Base-by-base conservation (phyloP, 1,140 invertebrate genomes). In the Hydropsyche tenuis region DNA sequence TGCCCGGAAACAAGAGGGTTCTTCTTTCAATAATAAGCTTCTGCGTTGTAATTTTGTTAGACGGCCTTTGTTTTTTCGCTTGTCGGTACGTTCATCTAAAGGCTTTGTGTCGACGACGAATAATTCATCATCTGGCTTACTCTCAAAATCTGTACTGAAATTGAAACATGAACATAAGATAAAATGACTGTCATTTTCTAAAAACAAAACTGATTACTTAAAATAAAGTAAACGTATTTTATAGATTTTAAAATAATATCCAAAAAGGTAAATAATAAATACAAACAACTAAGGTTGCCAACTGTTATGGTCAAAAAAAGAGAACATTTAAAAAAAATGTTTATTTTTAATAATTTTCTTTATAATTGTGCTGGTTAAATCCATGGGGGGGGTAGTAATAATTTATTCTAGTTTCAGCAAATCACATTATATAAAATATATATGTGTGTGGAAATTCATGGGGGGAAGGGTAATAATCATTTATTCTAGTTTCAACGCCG, bases 81-180 rank as follows among this genome's bases (percentile, higher is more conserved):
- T 37, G 79, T 80, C n/a, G 79, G 81, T 1, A 22, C 22, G 56
- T 12, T 27, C 22, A 22, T 60, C 22, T 0, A 71, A 70, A 3
- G 81, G 79, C 12, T 78, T 73, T 5, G 83, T 85, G 71, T 88
- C 87, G 14, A 87, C 64, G 20, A 85, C 79, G 69, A 88, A 88
- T n/a, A 88, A 77, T 48, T 88, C 87, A 22, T 81, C 82, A 78
- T 88, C 84, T 27, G 83, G 80, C 78, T 88, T 88, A 14, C 81
- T 79, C 11, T 83, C 82, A 78, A 87, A 87, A 66, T 85, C 76
- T 25, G 73, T 74, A 3, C 82, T 83, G 66, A 70, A 70, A 70
- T 20, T 16, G 1, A 56, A 70, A 37, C 11, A 60, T 18, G 18
- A n/a, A 48, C 12, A 48, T 48, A 48, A 4, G 4, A 48, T 48